Evolutionary conservation across 2,797 vertebrate genomes (phyloP), one percentile per base, ranked within the genome.

Genomic region (Carduelis carduelis): DNA sequence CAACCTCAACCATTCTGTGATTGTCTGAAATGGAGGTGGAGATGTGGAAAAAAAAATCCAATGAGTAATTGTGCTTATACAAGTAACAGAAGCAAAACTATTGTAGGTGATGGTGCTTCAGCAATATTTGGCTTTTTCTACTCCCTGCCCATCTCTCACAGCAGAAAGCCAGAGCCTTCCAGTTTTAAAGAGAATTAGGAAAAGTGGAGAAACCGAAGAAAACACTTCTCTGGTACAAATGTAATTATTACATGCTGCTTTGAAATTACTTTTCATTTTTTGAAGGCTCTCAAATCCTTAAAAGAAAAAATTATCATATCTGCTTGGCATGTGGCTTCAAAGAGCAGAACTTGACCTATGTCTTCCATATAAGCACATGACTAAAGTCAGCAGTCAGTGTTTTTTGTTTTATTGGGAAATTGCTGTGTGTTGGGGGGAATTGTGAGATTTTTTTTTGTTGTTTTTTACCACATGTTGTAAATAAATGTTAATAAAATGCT

Each of bases 191-290:
- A 74, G 68, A 68, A 56, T 32, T 69, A 55, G 27, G 41, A 81
- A 80, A 90, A 55, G 12, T 59, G 32, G 30, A 93, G 55, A 91
- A 83, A 80, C 28, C 0, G 2, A 64, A 64, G 35, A 89, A 86
- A 70, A 74, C 3, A 2, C 6, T 79, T 78, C n/a, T 77, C 14
- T 71, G 32, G 27, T 83, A 72, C 47, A 87, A 37, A 69, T 35
- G 7, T 43, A 57, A 49, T 70, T 14, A 64, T 81, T 75, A 37
- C 10, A 47, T 77, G 19, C 8, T 74, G 16, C 34, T 85, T 89
- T 87, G 41, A 87, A 94, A 83, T 89, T 43, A 2, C 12, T 60
- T 93, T 80, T 68, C 1, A n/a, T 74, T 76, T 90, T 93, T 80
- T 68, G 26, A 92, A 85, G 27, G 49, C 41, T 61, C 35, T 83